A percentile compares a stretch with the other conserved stretches of the same genome.
Conservation (phyloP, 2,888 invertebrate species). For the Synergus laeviventris region DNA sequence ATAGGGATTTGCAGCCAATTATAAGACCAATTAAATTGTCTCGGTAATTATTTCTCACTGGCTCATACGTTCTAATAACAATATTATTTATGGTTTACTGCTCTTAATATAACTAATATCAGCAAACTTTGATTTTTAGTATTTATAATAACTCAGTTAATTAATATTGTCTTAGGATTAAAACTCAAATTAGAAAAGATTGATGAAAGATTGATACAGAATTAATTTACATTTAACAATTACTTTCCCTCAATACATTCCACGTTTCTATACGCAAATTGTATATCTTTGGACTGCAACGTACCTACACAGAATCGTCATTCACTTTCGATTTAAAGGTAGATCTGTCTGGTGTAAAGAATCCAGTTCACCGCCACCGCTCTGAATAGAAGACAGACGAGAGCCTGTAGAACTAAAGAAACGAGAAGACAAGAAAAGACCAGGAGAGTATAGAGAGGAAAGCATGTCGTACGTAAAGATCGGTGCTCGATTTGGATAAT, state of each 20-base stretch:
- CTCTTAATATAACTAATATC: no score
- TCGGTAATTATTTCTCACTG: background rate
- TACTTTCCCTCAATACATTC: slow-evolving; percentile 28
- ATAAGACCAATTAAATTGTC: background rate
- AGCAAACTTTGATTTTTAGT: no score
- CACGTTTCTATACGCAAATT: background rate
- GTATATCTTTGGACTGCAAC: background rate
- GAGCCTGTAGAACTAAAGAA: slow-evolving; percentile 27
- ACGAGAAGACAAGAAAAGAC: slow-evolving; percentile 42
- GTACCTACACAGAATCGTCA: slow-evolving; percentile 34
- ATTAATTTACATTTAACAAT: background rate
- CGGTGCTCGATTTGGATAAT: slow-evolving; percentile 59
- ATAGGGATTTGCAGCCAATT: background rate
- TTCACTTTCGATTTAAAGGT: slow-evolving; percentile 39
- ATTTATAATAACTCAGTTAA: no score
- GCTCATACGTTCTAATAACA: background rate
- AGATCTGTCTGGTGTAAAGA: slow-evolving; percentile 29
- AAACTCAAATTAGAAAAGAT: no score
- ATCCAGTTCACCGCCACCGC: slow-evolving; percentile 31
- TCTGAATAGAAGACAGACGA: slow-evolving; percentile 6
- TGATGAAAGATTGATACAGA: no score
- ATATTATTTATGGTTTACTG: slow-evolving; percentile 1
- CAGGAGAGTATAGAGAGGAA: slow-evolving; percentile 40
- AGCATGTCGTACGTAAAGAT: slow-evolving; percentile 55
- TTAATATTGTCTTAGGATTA: no score